Percentiles rank a stretch among this genome's conserved stretches.
phyloP scores from a whole-genome alignment of 2,888 invertebrate species.

The Seladonia tumulorum region DNA sequence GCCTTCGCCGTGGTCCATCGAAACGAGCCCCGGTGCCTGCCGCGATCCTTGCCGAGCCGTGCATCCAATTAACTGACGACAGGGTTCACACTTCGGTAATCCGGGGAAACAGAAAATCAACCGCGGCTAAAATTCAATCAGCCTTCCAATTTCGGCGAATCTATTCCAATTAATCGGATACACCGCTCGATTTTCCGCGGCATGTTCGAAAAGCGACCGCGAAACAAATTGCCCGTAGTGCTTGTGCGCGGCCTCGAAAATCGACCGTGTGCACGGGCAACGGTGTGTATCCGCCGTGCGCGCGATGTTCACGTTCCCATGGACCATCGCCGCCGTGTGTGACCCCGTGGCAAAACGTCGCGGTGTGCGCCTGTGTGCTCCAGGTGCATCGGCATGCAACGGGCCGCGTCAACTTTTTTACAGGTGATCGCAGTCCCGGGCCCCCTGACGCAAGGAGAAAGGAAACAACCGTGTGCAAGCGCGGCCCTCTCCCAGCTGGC shows the following conservation, averaged over 20 bases:
- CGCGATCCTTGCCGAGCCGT: background rate
- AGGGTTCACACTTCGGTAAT: slow-evolving; percentile 15
- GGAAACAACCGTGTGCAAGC: slow-evolving; percentile 36
- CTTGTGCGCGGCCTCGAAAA: background rate
- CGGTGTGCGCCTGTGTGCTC: background rate
- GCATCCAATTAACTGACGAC: slow-evolving; percentile 9
- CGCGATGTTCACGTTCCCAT: background rate
- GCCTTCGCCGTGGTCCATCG: background rate
- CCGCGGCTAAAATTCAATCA: slow-evolving; percentile 20
- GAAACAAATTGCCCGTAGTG: background rate
- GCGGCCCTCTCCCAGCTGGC: slow-evolving; percentile 21
- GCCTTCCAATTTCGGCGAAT: slow-evolving; percentile 22
- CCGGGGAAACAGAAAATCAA: slow-evolving; percentile 6
- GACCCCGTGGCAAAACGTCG: slow-evolving; percentile 19
- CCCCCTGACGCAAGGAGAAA: slow-evolving; percentile 37
- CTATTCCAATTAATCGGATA: slow-evolving; percentile 34
- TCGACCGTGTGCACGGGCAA: background rate
- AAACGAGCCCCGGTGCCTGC: background rate
- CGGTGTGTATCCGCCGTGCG: background rate
- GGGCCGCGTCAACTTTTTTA: slow-evolving; percentile 17
- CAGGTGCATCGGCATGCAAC: slow-evolving; percentile 32
- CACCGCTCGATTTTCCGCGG: slow-evolving; percentile 9
- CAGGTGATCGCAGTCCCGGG: slow-evolving; percentile 1
- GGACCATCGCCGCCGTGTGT: background rate
- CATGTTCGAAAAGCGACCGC: slow-evolving; percentile 25